A percentile compares a stretch with the other conserved stretches of the same genome.
Evolutionary conservation across 2,113 vertebrate genomes (phyloP).

Genomic region (Motacilla tschutschensis): DNA sequence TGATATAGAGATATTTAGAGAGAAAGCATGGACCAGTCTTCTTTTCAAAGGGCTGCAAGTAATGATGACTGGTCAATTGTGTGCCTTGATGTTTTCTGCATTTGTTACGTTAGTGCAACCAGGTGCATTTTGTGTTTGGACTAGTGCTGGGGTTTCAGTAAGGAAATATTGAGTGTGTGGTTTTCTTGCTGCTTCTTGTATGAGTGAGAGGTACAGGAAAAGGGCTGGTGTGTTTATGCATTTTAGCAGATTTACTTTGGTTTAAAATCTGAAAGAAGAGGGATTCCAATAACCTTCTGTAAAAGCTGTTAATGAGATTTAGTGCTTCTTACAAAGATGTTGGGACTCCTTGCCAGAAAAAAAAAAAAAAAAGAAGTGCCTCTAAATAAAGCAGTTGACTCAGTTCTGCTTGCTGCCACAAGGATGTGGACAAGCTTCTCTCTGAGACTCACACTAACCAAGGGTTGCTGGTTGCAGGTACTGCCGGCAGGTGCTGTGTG

Average conservation of each 20-base stretch:
- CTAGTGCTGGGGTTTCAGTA: not conserved
- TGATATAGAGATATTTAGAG: not conserved
- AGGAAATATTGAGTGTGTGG: not conserved
- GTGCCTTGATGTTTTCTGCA: not conserved
- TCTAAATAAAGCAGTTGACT: not conserved
- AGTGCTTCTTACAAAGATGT: not conserved
- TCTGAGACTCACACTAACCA: not conserved
- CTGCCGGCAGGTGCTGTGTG: conserved; percentile 89
- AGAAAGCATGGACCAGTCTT: not conserved
- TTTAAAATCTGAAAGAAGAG: not conserved
- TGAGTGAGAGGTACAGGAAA: not conserved
- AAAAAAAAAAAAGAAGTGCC: not conserved
- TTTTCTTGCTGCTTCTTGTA: not conserved
- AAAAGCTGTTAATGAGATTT: not conserved
- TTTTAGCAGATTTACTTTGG: not conserved
- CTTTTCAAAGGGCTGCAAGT: not conserved
- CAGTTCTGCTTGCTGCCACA: not conserved
- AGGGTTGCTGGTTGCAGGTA: conserved; percentile 75
- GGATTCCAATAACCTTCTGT: not conserved
- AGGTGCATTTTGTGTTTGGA: not conserved
- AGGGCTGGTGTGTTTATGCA: not conserved
- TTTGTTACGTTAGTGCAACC: not conserved
- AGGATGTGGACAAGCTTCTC: not conserved
- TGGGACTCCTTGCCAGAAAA: not conserved
- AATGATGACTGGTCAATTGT: not conserved